Percentiles rank a stretch among this genome's conserved stretches.
Evolutionary conservation across 2,888 invertebrate genomes (phyloP).

Genomic region (Tineola bisselliella): DNA sequence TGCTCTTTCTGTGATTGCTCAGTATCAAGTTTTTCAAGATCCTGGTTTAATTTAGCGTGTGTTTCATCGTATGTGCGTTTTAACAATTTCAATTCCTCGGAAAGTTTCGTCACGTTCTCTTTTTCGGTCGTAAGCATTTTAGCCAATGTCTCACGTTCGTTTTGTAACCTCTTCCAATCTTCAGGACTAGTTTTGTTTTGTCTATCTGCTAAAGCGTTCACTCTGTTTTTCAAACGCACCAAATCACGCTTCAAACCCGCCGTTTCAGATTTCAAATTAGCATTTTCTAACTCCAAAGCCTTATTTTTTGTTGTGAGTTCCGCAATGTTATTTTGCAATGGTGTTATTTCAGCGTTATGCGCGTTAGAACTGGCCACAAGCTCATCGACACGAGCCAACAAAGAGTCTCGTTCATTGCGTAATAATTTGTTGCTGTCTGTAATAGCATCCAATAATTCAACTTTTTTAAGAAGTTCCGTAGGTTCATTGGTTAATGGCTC

Average conservation of each 20-base stretch:
- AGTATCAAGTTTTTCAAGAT: constrained; percentile 67
- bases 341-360: constrained; percentile 76
- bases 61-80: constrained; percentile 70
- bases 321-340: constrained; percentile 79
- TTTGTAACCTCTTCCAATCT: constrained; percentile 87
- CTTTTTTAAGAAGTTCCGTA: constrained; percentile 86
- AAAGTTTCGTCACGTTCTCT: constrained; percentile 72
- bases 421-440: constrained; percentile 92
- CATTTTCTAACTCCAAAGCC: constrained; percentile 79
- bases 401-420: constrained; percentile 82
- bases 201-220: constrained; percentile 88
- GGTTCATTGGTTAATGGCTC: constrained; percentile 84
- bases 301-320: constrained; percentile 78
- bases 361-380: constrained; percentile 70
- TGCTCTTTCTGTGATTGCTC: constrained; percentile 69
- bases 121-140: constrained; percentile 82
- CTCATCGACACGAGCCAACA: constrained; percentile 73
- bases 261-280: constrained; percentile 79
- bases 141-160: constrained; percentile 81
- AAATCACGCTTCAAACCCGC: constrained; percentile 82
- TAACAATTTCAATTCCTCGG: constrained; percentile 75
- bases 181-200: constrained; percentile 92
- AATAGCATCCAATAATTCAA: constrained; percentile 90
- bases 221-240: constrained; percentile 85
- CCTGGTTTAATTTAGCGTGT: constrained; percentile 71